Evolutionary conservation across 2,888 invertebrate species (phyloP).

Genomic region (Osedax fenrisi): DNA sequence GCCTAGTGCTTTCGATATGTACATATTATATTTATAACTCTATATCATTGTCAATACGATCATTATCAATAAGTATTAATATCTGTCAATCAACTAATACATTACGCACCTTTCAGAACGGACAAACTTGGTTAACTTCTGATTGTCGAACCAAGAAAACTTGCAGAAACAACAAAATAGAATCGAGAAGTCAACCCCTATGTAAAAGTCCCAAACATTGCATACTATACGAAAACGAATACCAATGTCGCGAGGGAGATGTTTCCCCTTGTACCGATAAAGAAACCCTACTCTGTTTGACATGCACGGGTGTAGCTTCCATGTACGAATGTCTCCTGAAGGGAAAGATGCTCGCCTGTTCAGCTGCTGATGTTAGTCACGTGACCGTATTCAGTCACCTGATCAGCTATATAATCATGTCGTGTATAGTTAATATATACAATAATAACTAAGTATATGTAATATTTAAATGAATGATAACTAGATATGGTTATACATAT

Average conservation of each 20-base stretch:
- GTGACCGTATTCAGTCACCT: no score
- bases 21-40: no score
- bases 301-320: neutral
- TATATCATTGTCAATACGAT: no score
- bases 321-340: neutral
- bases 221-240: neutral
- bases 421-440: no score
- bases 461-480: no score
- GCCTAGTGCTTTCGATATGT: no score
- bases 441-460: no score
- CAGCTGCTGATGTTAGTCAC: neutral
- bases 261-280: neutral
- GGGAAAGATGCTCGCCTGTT: constrained; percentile 1
- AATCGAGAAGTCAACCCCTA: neutral
- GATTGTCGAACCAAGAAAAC: neutral
- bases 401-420: no score
- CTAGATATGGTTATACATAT: no score
- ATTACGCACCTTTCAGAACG: neutral
- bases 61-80: no score
- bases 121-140: neutral
- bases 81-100: no score
- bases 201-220: neutral
- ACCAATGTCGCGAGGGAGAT: neutral
- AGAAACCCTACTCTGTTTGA: neutral
- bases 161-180: neutral